Evolutionary conservation across 2,113 vertebrate species (phyloP).

Genomic region (Callithrix jacchus): DNA sequence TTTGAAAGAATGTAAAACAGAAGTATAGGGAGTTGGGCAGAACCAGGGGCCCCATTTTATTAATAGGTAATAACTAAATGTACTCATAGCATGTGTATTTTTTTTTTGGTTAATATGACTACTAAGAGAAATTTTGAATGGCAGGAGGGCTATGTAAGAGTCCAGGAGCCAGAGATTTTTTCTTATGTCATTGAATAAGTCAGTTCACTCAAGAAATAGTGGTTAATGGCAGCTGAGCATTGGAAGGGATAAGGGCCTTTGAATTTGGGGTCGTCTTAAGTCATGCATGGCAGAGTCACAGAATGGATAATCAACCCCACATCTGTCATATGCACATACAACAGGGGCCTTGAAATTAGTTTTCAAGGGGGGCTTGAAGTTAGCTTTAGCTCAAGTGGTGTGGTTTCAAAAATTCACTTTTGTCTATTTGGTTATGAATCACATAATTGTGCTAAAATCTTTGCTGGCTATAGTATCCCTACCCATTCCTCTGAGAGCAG

Average conservation of each 20-base stretch:
- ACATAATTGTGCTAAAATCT: neutral
- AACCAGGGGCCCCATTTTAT: neutral
- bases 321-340: neutral
- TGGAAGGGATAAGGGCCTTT: neutral
- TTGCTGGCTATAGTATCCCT: neutral
- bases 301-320: neutral
- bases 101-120: neutral
- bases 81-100: neutral
- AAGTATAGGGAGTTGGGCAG: neutral
- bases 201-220: neutral
- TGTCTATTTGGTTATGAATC: neutral
- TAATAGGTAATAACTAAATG: neutral
- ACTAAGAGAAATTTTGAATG: slow-evolving; percentile 33
- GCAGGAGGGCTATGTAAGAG: neutral
- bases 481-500: neutral
- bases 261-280: neutral
- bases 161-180: neutral
- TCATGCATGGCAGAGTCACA: neutral
- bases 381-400: neutral
- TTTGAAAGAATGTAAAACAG: neutral
- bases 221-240: neutral
- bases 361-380: neutral
- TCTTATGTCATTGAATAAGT: neutral
- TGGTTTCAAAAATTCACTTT: slow-evolving; percentile 31
- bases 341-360: neutral